Evolutionary conservation across 2,797 vertebrate genomes (phyloP).

Genomic region (Emydoidea blandingii): DNA sequence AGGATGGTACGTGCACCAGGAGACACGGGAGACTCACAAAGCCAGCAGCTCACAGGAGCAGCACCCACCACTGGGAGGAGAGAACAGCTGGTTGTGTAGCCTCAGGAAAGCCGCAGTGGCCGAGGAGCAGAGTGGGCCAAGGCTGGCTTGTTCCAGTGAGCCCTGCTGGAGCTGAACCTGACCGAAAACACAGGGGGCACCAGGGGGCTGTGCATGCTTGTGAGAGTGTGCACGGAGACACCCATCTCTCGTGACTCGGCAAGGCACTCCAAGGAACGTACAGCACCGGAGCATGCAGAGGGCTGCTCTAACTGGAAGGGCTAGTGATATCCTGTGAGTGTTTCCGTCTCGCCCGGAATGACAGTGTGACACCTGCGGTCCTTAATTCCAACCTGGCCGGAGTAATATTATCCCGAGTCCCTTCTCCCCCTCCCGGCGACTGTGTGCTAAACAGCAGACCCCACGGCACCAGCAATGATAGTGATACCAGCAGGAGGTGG

Average conservation of each 20-base stretch:
- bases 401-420: background rate
- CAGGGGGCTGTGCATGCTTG: background rate
- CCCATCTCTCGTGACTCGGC: background rate
- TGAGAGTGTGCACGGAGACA: background rate
- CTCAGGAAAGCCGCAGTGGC: background rate
- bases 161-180: background rate
- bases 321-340: background rate
- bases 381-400: background rate
- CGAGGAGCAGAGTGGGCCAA: background rate
- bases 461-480: rapidly evolving
- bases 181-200: no score
- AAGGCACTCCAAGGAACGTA: background rate
- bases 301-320: background rate
- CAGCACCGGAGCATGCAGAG: background rate
- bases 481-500: rapidly evolving
- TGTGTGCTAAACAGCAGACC: conserved; percentile 25
- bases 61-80: background rate
- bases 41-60: background rate
- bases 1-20: no score
- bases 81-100: background rate
- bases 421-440: background rate
- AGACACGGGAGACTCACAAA: background rate
- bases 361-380: background rate
- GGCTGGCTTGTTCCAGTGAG: background rate
- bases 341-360: background rate